Conservation (phyloP, 2,113 vertebrate species). For the Gambusia holbrooki region DNA sequence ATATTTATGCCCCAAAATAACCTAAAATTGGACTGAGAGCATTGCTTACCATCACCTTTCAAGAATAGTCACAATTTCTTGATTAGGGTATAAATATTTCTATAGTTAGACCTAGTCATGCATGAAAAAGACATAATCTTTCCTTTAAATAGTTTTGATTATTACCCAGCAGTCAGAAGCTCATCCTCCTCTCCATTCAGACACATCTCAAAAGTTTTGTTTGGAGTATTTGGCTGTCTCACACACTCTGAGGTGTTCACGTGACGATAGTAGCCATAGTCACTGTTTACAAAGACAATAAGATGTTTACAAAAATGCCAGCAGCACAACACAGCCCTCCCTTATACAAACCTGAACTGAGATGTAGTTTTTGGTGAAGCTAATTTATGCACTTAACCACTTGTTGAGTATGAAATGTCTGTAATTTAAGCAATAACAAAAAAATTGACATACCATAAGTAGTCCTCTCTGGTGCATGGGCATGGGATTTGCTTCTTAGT, state of each 20-base stretch:
- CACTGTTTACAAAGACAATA: slow-evolving; percentile 60
- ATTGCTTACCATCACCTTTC: not conserved
- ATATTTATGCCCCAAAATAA: not conserved
- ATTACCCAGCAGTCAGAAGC: slow-evolving; percentile 77
- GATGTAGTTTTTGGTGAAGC: not conserved
- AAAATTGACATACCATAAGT: slow-evolving; percentile 66
- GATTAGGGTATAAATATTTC: not conserved
- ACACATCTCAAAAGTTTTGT: slow-evolving; percentile 75
- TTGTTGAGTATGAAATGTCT: not conserved
- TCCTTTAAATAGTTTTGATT: not conserved
- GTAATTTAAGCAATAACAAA: not conserved
- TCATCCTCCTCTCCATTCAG: slow-evolving; percentile 75
- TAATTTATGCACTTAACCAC: not conserved
- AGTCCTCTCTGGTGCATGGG: slow-evolving; percentile 73
- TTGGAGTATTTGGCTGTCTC: slow-evolving; percentile 55
- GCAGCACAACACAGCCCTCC: not conserved
- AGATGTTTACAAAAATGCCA: not conserved
- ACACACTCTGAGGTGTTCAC: slow-evolving; percentile 80
- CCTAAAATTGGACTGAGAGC: not conserved
- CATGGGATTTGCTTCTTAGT: slow-evolving; percentile 72
- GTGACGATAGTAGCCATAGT: slow-evolving; percentile 79
- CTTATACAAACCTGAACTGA: not conserved
- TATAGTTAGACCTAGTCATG: not conserved
- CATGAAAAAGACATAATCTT: not conserved
- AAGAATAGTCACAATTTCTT: not conserved